These are phyloP conservation scores for Tetrax tetrax DNA, from an alignment of 2,113 vertebrate genomes.

Conservation along the genomic window DNA sequence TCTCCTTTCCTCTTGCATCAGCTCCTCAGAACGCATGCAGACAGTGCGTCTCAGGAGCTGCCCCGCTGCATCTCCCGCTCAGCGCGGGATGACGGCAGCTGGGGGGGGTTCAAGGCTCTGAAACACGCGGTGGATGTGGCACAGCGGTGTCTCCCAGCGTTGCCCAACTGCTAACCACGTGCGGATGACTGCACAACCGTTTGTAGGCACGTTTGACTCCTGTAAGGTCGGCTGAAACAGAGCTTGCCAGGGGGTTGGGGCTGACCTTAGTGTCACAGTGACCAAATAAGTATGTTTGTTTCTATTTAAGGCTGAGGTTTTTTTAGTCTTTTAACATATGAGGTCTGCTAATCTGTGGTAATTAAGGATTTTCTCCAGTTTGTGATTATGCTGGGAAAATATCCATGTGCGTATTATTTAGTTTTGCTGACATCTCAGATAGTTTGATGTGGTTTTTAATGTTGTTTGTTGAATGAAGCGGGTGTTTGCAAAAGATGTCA, in stretches of 20 bases:
- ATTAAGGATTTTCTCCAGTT: background rate
- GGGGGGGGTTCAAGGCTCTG: background rate
- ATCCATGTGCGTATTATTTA: background rate
- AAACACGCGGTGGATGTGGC: rapidly evolving
- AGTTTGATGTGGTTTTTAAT: background rate
- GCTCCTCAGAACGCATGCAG: background rate
- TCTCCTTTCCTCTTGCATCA: background rate
- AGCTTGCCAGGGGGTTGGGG: background rate
- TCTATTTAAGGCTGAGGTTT: background rate
- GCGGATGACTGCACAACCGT: background rate
- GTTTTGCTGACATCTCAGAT: background rate
- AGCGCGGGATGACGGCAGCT: rapidly evolving
- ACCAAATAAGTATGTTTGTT: background rate
- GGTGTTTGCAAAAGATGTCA: background rate
- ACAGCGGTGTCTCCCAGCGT: rapidly evolving
- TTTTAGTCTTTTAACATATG: background rate
- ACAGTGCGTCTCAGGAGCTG: too few relatives aligned
- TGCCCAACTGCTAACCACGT: background rate
- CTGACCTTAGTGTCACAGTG: background rate
- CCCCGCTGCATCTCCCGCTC: background rate
- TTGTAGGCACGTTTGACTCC: background rate
- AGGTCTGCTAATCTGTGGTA: background rate
- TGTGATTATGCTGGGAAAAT: background rate
- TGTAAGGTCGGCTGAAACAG: background rate
- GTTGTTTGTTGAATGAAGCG: background rate